phyloP scores from a whole-genome alignment of 2,888 invertebrate species.

The Rhodophaea formosa region DNA sequence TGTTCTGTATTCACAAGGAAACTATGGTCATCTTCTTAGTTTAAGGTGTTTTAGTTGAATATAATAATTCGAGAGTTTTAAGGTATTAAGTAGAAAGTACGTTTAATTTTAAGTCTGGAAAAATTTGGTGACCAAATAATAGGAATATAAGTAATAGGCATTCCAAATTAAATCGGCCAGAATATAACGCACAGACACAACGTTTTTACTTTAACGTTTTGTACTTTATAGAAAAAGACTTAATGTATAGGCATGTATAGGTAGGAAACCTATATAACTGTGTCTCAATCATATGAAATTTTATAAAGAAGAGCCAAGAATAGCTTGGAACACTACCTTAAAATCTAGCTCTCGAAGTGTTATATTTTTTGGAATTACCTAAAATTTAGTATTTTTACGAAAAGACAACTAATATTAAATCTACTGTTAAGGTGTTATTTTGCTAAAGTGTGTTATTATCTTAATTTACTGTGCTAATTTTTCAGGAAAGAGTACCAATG shows the following conservation, averaged over 20 bases:
- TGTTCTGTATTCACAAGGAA: no score
- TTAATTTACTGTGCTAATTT: constrained; percentile 18
- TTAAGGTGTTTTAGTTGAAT: background rate
- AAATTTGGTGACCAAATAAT: background rate
- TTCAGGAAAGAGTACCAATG: constrained; percentile 14
- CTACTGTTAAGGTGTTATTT: background rate
- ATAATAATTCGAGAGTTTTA: constrained; percentile 17
- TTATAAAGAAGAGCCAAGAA: no score
- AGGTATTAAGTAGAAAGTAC: background rate
- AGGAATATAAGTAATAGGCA: background rate
- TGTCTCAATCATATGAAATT: background rate
- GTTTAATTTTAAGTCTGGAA: background rate
- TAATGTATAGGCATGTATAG: no score
- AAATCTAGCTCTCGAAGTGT: constrained; percentile 12
- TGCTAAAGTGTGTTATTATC: constrained; percentile 2
- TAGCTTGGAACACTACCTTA: background rate
- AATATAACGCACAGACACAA: background rate
- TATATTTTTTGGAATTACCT: constrained; percentile 7
- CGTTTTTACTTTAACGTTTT: background rate
- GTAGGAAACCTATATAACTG: background rate
- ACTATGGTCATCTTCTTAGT: background rate
- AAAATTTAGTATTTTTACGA: background rate
- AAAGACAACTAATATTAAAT: background rate
- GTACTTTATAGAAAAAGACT: no score
- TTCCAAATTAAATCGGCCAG: background rate